These are phyloP conservation scores for Brachyhypopomus occidentalis DNA, from an alignment of 2,113 vertebrate genomes.

Conservation along the genomic window DNA sequence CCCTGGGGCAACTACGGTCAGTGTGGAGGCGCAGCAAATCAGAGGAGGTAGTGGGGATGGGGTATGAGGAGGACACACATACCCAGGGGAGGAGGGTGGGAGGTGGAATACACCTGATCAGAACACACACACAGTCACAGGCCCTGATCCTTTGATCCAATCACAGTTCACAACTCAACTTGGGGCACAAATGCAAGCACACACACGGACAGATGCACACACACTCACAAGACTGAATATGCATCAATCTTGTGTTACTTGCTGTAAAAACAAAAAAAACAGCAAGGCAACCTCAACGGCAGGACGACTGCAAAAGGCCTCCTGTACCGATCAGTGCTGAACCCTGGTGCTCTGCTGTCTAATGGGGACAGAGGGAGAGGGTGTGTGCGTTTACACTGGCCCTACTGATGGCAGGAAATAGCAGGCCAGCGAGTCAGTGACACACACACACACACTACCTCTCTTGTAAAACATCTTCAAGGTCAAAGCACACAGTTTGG, in stretches of 20 bases:
- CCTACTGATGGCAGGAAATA: too few relatives aligned
- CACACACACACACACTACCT: too few relatives aligned
- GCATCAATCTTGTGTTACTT: constrained; percentile 39
- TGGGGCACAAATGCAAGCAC: constrained; percentile 70
- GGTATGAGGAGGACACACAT: constrained; percentile 54
- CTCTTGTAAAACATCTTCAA: too few relatives aligned
- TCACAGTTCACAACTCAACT: constrained; percentile 74
- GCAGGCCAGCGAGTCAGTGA: too few relatives aligned
- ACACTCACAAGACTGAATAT: constrained; percentile 14
- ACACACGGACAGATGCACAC: constrained; percentile 37
- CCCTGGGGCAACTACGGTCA: constrained; percentile 44
- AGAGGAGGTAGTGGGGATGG: neutral
- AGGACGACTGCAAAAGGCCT: neutral
- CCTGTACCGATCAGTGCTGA: too few relatives aligned
- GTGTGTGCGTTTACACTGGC: too few relatives aligned
- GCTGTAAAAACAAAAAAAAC: neutral
- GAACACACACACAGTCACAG: constrained; percentile 76
- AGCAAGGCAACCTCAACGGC: constrained; percentile 20
- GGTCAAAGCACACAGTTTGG: too few relatives aligned
- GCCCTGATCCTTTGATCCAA: constrained; percentile 76
- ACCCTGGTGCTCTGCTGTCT: too few relatives aligned
- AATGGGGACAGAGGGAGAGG: too few relatives aligned
- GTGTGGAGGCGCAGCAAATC: constrained; percentile 39
- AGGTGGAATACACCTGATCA: constrained; percentile 75
- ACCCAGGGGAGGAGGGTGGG: constrained; percentile 57